Conservation (phyloP, 92 coral and sea anemone genomes). For the Zoanthus gigantus region DNA sequence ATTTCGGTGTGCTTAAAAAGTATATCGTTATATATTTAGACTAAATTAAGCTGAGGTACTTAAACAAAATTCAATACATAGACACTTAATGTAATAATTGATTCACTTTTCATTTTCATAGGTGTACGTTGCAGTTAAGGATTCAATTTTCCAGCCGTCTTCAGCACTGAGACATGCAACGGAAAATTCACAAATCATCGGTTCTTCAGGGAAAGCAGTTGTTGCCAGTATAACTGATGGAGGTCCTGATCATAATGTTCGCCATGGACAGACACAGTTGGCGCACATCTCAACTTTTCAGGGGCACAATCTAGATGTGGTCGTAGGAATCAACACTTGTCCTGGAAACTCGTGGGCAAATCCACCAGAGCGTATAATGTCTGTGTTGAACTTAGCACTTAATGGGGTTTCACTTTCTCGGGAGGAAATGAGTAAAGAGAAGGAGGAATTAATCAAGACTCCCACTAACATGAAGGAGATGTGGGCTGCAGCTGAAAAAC, state of each 20-base stretch:
- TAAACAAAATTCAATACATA: not conserved
- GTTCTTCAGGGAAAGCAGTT: not conserved
- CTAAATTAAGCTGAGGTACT: too few relatives aligned
- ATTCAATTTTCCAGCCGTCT: slow-evolving; percentile 53
- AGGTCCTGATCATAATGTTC: slow-evolving; percentile 53
- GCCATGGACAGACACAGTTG: slow-evolving; percentile 40
- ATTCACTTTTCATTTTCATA: not conserved
- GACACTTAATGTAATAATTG: too few relatives aligned
- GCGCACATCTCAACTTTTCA: slow-evolving; percentile 48
- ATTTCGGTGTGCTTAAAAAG: too few relatives aligned
- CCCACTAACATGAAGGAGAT: slow-evolving; percentile 39
- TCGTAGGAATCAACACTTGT: slow-evolving; percentile 46
- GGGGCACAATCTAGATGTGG: slow-evolving; percentile 46
- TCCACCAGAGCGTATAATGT: slow-evolving; percentile 67
- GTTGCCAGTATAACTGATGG: slow-evolving; percentile 36
- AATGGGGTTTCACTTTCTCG: slow-evolving; percentile 56
- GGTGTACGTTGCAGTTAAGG: slow-evolving; percentile 54
- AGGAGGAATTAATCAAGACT: slow-evolving; percentile 47
- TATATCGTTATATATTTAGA: too few relatives aligned
- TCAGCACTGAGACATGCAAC: slow-evolving; percentile 61
- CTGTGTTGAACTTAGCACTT: slow-evolving; percentile 54
- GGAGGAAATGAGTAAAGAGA: slow-evolving; percentile 39
- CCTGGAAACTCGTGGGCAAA: slow-evolving; percentile 52
- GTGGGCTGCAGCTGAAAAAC: slow-evolving; percentile 30
- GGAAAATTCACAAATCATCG: slow-evolving; percentile 14